Evolutionary conservation across 2,797 vertebrate genomes (phyloP).

Genomic region (Macroramphosus scolopax): DNA sequence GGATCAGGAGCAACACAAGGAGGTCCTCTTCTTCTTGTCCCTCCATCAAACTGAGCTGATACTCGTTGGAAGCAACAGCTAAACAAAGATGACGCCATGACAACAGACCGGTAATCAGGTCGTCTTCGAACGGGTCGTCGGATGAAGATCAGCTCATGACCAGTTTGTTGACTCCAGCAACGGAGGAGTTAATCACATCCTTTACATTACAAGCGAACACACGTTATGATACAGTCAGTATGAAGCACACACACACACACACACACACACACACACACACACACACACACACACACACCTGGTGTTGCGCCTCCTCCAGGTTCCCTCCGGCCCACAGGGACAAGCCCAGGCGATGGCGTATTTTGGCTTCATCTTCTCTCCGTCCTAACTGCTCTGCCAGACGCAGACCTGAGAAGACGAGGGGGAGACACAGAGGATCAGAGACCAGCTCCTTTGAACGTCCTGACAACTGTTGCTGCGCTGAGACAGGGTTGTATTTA

Average conservation of each 20-base stretch:
- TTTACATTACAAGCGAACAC: too few species aligned
- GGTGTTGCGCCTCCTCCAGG: slow-evolving; percentile 91
- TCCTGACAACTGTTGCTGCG: slow-evolving; percentile 34
- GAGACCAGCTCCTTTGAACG: slow-evolving; percentile 20
- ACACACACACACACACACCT: slow-evolving; percentile 57
- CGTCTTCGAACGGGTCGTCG: too few species aligned
- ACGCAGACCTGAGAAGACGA: slow-evolving; percentile 82
- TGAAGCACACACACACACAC: too few species aligned
- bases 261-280: slow-evolving; percentile 40
- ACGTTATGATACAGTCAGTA: too few species aligned
- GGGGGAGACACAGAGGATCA: not conserved
- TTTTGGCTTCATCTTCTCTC: slow-evolving; percentile 93
- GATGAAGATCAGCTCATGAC: too few species aligned
- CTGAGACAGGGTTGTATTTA: slow-evolving; percentile 31
- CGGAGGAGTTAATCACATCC: too few species aligned
- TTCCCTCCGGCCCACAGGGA: slow-evolving; percentile 91
- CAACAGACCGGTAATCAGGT: too few species aligned
- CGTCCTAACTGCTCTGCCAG: slow-evolving; percentile 92
- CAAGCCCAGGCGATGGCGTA: slow-evolving; percentile 91
- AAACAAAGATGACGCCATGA: too few species aligned
- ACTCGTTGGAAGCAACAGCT: too few species aligned
- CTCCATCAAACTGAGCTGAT: not conserved
- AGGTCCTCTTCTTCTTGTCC: too few species aligned
- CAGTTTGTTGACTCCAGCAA: too few species aligned
- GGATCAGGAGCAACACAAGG: not conserved